Percentiles rank a stretch among this genome's conserved stretches.
phyloP scores from a whole-genome alignment of 2,113 vertebrate species.

The Cyphomyrus discorhynchus region DNA sequence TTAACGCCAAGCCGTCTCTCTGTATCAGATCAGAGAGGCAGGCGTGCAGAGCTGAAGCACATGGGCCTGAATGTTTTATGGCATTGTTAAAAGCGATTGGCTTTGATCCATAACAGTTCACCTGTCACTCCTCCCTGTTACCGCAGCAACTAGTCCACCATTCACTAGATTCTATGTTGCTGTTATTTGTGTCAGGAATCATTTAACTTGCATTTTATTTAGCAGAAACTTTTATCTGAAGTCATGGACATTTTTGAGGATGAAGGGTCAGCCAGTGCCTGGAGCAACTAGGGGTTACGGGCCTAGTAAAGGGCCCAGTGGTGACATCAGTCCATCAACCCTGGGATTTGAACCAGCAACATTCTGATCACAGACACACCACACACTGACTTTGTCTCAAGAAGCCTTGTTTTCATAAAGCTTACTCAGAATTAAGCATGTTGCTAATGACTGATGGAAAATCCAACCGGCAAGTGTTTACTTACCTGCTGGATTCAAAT shows the following conservation, averaged over 20 bases:
- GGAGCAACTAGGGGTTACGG: neutral
- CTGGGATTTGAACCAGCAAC: neutral
- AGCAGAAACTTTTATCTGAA: neutral
- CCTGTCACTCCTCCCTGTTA: constrained; percentile 14
- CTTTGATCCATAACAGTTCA: constrained; percentile 25
- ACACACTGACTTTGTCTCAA: neutral
- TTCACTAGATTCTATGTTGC: neutral
- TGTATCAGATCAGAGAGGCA: constrained; percentile 17
- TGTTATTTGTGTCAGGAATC: neutral
- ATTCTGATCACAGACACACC: neutral
- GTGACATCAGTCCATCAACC: neutral
- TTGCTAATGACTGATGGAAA: neutral
- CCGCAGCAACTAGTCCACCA: neutral
- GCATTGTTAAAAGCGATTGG: constrained; percentile 12
- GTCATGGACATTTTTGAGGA: neutral
- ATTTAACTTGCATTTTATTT: neutral
- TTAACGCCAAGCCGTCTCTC: constrained; percentile 16
- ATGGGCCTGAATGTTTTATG: constrained; percentile 9
- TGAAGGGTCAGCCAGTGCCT: neutral
- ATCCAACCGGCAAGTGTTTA: neutral
- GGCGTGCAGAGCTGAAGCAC: neutral
- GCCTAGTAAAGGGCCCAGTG: neutral
- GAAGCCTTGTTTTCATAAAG: neutral
- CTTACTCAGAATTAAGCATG: neutral
- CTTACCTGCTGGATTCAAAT: neutral